phyloP scores from a whole-genome alignment of 2,113 vertebrate species.

The Peromyscus leucopus region DNA sequence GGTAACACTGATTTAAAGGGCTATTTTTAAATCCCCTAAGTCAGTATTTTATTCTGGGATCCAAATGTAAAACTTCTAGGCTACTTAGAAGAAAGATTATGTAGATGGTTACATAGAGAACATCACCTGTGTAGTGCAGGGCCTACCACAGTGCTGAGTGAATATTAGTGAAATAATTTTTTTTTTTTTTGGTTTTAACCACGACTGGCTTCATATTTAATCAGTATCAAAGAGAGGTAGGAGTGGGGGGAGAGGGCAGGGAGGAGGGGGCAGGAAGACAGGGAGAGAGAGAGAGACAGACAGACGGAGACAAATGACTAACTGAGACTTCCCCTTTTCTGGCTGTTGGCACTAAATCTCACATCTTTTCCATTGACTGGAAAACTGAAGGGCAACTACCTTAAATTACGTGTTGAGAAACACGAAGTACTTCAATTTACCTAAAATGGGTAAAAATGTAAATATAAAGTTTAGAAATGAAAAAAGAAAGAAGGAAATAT shows the following conservation, averaged over 20 bases:
- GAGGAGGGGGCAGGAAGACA: neutral
- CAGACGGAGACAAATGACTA: neutral
- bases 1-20: neutral
- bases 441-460: neutral
- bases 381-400: neutral
- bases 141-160: neutral
- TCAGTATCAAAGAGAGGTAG: neutral
- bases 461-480: neutral
- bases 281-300: neutral
- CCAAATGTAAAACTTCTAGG: neutral
- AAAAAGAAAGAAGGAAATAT: neutral
- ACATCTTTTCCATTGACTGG: neutral
- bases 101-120: neutral
- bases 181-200: neutral
- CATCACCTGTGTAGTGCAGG: neutral
- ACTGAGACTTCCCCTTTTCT: neutral
- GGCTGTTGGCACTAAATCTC: neutral
- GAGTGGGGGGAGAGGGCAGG: neutral
- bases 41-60: neutral
- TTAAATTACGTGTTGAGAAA: neutral
- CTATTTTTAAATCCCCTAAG: neutral
- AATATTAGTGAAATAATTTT: neutral
- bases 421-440: neutral
- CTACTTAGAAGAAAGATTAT: constrained; percentile 1
- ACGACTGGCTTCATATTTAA: constrained; percentile 30